Evolutionary conservation across 1,140 invertebrate species (phyloP), one percentile per base, ranked within the genome.

Genomic region (Trypoxylus dichotomus): DNA sequence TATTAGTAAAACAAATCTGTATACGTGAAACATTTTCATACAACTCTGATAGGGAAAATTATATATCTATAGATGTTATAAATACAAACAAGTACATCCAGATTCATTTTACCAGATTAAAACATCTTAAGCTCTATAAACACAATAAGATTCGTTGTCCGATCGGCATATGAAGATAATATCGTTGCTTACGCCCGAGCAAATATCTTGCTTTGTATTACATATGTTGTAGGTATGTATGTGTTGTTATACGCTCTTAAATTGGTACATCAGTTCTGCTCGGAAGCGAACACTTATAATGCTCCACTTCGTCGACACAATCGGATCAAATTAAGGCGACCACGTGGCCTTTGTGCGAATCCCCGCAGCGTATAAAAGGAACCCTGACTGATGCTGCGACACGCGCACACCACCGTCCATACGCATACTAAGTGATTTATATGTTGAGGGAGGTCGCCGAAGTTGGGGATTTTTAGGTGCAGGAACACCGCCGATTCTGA

Each of bases 61-160:
- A 68, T 68, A 68, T 68, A 68, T 68, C 60, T 68, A 68, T 68
- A 68, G 24, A 29, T 15, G 11, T 68, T 68, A 25, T 24, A 68
- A 68, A 54, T 54, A 15, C 60, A 10, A 27, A 68, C 25, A 68
- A 25, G 24, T 68, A 68, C 60, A 68, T 29, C 27, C 60, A 68
- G 60, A 68, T 68, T 68, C 60, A 68, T 68, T 68, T 68, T 68
- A 68, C 60, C 60, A 68, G 19, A 68, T 68, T 68, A 68, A 68
- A 68, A 68, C 60, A 54, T 54, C 47, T 54, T 54, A 54, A 54
- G 15, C 19, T 54, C 47, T 54, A 54, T 19, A 19, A 6, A 37
- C 32, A 37, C 32, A 37, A 37, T 7, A 37, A 37, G 10, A 37
- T 1, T 37, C 32, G 32, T 37, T 37, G 32, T 37, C 10, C 10